Conservation (phyloP, 2,113 vertebrate genomes). For the Pygoscelis antarcticus region DNA sequence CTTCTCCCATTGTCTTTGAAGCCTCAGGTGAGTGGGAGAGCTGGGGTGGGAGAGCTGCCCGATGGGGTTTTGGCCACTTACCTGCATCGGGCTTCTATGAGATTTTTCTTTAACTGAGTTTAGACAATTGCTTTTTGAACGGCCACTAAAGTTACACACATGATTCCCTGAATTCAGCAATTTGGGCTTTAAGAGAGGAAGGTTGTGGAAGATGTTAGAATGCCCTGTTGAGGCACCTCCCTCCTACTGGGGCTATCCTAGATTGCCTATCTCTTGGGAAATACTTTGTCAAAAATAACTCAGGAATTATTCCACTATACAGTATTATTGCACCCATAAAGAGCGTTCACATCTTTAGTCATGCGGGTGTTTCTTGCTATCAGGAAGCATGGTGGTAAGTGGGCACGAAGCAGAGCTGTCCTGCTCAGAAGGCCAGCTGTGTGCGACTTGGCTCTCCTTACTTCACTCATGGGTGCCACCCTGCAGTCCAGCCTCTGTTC, state of each 20-base stretch:
- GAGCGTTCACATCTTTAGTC: background rate
- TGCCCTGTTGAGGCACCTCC: background rate
- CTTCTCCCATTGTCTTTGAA: conserved; percentile 75
- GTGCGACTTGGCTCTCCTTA: background rate
- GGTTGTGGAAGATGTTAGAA: background rate
- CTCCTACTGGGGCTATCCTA: background rate
- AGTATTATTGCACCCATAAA: background rate
- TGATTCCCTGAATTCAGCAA: background rate
- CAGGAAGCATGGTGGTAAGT: background rate
- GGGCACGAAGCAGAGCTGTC: background rate
- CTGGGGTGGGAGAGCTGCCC: background rate
- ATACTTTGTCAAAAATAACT: background rate
- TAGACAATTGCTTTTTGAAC: background rate
- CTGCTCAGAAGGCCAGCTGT: background rate
- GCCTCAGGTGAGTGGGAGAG: conserved; percentile 70
- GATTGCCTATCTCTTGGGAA: background rate
- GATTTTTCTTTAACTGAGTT: background rate
- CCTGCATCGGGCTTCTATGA: background rate
- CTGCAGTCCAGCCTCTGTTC: background rate
- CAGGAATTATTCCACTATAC: background rate
- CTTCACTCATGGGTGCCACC: no score
- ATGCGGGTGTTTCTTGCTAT: background rate
- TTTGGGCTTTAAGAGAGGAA: background rate
- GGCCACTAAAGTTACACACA: background rate
- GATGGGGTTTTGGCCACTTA: background rate